Evolutionary conservation across 2,888 invertebrate genomes (phyloP).

Genomic region (Rotaria magnacalcarata): DNA sequence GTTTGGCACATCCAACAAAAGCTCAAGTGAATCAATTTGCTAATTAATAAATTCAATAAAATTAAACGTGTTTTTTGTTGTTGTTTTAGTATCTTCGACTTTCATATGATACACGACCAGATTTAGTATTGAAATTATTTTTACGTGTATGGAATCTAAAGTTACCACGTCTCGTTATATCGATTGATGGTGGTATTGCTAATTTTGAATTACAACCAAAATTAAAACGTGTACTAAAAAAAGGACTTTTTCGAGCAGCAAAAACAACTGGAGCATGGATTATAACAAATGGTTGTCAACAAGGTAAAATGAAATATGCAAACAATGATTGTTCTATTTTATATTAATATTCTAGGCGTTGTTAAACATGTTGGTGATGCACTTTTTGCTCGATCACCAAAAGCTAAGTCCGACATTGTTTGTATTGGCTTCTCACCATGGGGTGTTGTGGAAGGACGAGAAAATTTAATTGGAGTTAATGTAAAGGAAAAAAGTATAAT

Average conservation of each 20-base stretch:
- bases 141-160: constrained; percentile 90
- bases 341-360: constrained; percentile 37
- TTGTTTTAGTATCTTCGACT: constrained; percentile 77
- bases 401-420: constrained; percentile 71
- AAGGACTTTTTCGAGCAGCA: constrained; percentile 89
- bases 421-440: constrained; percentile 96
- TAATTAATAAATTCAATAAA: too few species aligned
- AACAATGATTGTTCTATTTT: background rate
- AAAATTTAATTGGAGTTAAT: constrained; percentile 79
- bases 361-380: constrained; percentile 46
- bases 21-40: constrained; percentile 62
- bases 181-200: constrained; percentile 91
- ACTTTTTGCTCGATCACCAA: constrained; percentile 49
- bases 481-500: constrained; percentile 62
- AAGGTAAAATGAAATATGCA: constrained; percentile 51
- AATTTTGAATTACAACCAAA: constrained; percentile 95
- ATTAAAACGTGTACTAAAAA: constrained; percentile 84
- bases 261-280: constrained; percentile 98
- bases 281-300: constrained; percentile 70
- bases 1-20: constrained; percentile 63
- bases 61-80: background rate
- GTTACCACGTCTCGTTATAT: constrained; percentile 89
- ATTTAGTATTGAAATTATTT: constrained; percentile 82
- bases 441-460: constrained; percentile 92
- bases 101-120: constrained; percentile 87